Evolutionary conservation across 2,797 vertebrate species (phyloP).

Genomic region (Danio tinwini): DNA sequence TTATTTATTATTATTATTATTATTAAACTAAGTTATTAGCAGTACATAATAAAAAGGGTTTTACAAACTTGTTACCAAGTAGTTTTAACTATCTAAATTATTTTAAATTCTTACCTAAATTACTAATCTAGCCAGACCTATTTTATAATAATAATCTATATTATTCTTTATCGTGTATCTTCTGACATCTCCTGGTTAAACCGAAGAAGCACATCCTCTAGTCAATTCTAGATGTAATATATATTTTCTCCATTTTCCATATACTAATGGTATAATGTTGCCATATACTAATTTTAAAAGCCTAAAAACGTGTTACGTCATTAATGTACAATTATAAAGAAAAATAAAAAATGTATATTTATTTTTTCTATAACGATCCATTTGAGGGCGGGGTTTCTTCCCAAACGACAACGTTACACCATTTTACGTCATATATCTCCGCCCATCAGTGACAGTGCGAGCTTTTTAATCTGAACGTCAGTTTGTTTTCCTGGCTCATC

Average conservation of each 20-base stretch:
- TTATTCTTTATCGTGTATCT: neutral
- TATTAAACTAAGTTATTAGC: too few species aligned
- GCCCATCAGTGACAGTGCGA: neutral
- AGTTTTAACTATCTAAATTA: too few species aligned
- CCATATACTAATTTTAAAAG: neutral
- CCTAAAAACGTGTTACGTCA: neutral
- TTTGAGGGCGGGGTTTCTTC: neutral
- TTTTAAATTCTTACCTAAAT: too few species aligned
- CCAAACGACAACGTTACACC: neutral
- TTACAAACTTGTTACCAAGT: too few species aligned
- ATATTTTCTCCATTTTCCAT: neutral
- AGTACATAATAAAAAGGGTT: too few species aligned
- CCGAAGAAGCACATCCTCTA: neutral
- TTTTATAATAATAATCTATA: too few species aligned
- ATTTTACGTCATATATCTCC: neutral
- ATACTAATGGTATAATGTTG: neutral
- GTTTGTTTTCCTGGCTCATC: neutral
- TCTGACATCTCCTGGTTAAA: slow-evolving; percentile 36
- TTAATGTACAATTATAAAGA: neutral
- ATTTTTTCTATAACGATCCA: too few species aligned
- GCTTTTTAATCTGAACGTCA: neutral
- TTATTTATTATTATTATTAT: too few species aligned
- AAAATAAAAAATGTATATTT: neutral
- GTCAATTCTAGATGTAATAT: neutral
- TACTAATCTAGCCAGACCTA: too few species aligned